Percentiles rank a stretch among this genome's conserved stretches.
Conservation (phyloP, 2,113 vertebrate genomes). For the Brevimyrus niger region DNA sequence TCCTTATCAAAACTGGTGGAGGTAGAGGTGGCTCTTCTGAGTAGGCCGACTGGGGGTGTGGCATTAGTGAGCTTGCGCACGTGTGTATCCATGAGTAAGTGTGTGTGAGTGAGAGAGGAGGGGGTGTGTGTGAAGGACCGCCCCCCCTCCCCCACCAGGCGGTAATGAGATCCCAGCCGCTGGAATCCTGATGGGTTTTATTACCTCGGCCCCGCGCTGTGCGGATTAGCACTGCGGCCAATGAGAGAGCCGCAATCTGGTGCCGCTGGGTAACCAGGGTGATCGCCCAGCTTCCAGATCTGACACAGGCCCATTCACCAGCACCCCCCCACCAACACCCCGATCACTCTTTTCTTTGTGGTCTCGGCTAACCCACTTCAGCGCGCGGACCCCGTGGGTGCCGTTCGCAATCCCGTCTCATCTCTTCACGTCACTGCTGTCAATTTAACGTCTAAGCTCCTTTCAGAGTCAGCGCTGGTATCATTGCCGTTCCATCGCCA, state of each 20-base stretch:
- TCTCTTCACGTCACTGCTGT: conserved; percentile 2
- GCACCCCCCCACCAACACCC: conserved; percentile 16
- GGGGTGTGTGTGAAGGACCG: conserved; percentile 16
- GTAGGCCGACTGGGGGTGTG: neutral
- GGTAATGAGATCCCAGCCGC: conserved; percentile 33
- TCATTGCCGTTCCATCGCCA: neutral
- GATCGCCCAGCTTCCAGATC: conserved; percentile 40
- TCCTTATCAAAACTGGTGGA: neutral
- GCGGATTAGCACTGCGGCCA: conserved; percentile 49
- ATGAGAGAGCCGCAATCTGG: conserved; percentile 40
- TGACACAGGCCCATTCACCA: conserved; percentile 38
- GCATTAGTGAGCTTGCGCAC: neutral
- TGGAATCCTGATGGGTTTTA: conserved; percentile 45
- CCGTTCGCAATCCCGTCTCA: conserved; percentile 9
- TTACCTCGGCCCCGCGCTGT: conserved; percentile 40
- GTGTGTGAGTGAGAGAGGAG: conserved; percentile 10
- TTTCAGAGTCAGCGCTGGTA: too few species aligned
- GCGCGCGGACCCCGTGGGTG: conserved; percentile 9
- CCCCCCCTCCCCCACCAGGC: conserved; percentile 9
- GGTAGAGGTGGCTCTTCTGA: neutral
- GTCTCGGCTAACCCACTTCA: conserved; percentile 28
- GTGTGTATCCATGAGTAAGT: neutral
- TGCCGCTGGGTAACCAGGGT: conserved; percentile 36
- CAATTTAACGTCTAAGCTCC: conserved; percentile 22
- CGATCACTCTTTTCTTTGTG: conserved; percentile 26